Evolutionary conservation across 2,888 invertebrate species (phyloP).

Genomic region (Pocota personata): DNA sequence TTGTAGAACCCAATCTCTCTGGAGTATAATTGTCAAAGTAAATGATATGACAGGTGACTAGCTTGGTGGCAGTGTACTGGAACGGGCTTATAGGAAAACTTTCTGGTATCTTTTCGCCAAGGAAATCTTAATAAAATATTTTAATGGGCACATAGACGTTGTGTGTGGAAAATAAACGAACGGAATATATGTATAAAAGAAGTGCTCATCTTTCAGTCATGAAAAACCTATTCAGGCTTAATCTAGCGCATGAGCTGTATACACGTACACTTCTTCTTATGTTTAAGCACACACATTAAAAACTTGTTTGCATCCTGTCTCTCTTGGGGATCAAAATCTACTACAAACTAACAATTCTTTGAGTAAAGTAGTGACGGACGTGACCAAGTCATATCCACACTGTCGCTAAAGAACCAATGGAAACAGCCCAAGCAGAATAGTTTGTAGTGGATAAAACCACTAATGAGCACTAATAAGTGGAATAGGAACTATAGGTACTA

Average conservation of each 20-base stretch:
- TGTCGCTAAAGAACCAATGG: not conserved
- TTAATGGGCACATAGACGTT: slow-evolving; percentile 26
- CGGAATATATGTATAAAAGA: slow-evolving; percentile 22
- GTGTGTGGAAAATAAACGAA: slow-evolving; percentile 36
- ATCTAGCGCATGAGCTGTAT: slow-evolving; percentile 21
- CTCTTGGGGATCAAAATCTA: slow-evolving; percentile 1
- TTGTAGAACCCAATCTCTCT: slow-evolving; percentile 57
- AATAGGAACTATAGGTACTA: too few species aligned
- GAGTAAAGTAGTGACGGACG: slow-evolving; percentile 1
- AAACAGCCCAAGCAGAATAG: too few species aligned
- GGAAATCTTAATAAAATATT: slow-evolving; percentile 66
- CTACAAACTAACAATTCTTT: not conserved
- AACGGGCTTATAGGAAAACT: slow-evolving; percentile 40
- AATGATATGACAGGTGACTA: slow-evolving; percentile 72
- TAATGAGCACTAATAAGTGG: too few species aligned
- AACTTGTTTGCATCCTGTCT: slow-evolving; percentile 17
- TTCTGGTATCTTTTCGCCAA: slow-evolving; percentile 42
- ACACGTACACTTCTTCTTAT: slow-evolving; percentile 8
- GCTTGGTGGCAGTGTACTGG: slow-evolving; percentile 6
- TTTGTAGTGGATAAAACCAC: too few species aligned
- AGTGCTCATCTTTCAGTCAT: slow-evolving; percentile 44
- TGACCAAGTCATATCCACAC: slow-evolving; percentile 7
- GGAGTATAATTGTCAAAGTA: slow-evolving; percentile 70
- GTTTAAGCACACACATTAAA: slow-evolving; percentile 12
- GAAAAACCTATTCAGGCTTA: slow-evolving; percentile 46